Conservation (phyloP, 2,888 invertebrate genomes). For the Pogonocherus hispidulus region DNA sequence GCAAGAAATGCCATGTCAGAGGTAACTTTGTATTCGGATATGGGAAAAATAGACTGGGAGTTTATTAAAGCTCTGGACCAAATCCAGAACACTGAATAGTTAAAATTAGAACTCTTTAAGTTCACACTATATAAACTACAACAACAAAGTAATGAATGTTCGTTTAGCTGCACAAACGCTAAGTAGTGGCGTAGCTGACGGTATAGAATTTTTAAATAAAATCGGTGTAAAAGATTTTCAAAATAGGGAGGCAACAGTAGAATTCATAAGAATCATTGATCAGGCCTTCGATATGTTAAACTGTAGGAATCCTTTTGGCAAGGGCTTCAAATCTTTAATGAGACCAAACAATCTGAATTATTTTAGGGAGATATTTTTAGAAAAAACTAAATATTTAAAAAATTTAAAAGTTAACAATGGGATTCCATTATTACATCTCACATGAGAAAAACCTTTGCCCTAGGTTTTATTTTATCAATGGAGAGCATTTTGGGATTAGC, state of each 20-base stretch:
- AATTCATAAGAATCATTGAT: conserved; percentile 3
- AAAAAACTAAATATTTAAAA: background rate
- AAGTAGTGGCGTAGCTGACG: conserved; percentile 47
- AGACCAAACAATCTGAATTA: background rate
- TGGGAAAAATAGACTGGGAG: too few species aligned
- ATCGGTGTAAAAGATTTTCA: background rate
- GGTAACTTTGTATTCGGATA: too few species aligned
- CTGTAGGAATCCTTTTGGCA: background rate
- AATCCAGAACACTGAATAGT: too few species aligned
- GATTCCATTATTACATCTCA: too few species aligned
- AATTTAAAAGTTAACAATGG: background rate
- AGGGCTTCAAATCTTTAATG: background rate
- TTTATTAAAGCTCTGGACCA: too few species aligned
- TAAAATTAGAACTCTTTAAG: conserved; percentile 40
- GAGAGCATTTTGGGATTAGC: background rate
- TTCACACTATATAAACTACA: conserved; percentile 33
- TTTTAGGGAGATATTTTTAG: background rate
- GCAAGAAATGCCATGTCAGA: too few species aligned
- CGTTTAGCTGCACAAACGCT: conserved; percentile 42
- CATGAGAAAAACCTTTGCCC: conserved; percentile 4
- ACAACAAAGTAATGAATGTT: conserved; percentile 47
- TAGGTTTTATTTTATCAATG: background rate
- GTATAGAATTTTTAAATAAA: conserved; percentile 42
- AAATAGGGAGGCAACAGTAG: background rate
- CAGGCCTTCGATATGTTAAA: conserved; percentile 1